A percentile compares a stretch with the other conserved stretches of the same genome.
These are phyloP conservation scores for Muricea muricata DNA, from an alignment of 92 coral and sea anemone genomes.

Conservation along the genomic window DNA sequence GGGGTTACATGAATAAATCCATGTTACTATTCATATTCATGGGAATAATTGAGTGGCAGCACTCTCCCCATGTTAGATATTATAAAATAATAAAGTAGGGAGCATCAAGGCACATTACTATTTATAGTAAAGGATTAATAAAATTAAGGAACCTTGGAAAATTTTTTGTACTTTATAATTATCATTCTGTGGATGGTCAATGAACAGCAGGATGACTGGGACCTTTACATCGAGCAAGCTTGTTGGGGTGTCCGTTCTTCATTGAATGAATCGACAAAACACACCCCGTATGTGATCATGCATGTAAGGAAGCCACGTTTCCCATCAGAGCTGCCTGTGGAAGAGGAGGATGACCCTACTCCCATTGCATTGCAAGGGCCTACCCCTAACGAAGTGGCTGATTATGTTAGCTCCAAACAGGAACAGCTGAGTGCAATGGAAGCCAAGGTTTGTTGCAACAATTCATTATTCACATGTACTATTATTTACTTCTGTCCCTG, in stretches of 20 bases:
- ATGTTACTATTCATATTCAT: no score
- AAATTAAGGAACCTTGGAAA: no score
- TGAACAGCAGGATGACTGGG: constrained; percentile 28
- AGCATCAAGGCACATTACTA: no score
- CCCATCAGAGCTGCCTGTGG: constrained; percentile 30
- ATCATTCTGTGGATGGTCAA: constrained; percentile 29
- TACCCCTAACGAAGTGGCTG: constrained; percentile 18
- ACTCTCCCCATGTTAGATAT: no score
- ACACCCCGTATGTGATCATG: constrained; percentile 15
- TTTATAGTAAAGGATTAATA: no score
- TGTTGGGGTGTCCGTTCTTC: constrained; percentile 34
- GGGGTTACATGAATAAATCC: no score
- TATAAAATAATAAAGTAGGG: no score
- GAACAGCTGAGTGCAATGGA: neutral
- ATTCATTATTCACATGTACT: no score
- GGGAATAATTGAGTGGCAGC: no score
- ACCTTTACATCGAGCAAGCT: constrained; percentile 1
- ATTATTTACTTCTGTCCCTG: no score
- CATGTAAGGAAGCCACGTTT: constrained; percentile 21
- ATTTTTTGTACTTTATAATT: no score
- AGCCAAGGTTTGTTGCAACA: constrained; percentile 27
- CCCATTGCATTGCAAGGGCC: neutral
- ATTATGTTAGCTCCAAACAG: constrained; percentile 1
- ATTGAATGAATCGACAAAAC: constrained; percentile 7
- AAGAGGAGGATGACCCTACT: neutral